Evolutionary conservation across 2,888 invertebrate genomes (phyloP), one percentile per base, ranked within the genome.

Genomic region (Campoplex capitator): DNA sequence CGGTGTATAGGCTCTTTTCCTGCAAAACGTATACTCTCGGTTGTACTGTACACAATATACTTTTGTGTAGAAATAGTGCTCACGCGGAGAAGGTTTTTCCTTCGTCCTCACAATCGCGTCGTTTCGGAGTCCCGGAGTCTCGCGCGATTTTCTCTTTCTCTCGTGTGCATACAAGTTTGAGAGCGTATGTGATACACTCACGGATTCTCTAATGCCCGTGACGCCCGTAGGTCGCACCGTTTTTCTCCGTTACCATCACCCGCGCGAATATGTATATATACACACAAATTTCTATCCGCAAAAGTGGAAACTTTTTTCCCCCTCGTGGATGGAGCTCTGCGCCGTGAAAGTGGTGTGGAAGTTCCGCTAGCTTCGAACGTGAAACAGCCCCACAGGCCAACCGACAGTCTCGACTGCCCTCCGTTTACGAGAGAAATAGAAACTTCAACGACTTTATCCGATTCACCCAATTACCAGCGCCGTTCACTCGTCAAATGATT

Each of bases 191-290:
- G 80, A 77, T 79, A 83, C 77, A 65, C 77, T 86, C 81, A 42
- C 67, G 78, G 35, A 73, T 54, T 54, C 77, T 58, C 78, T 82
- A 83, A 85, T 86, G 78, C 83, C 74, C 88, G 51, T 76, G 80
- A 86, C 85, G 83, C 83, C 85, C 68, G 48, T 42, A 81, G 81
- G 86, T 84, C 87, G 87, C 75, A 83, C 71, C 18, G 71, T 71
- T 75, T 75, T 87, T 84, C 73, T 81, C 82, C 65, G 74, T 74
- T 78, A n/a, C 68, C 68, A 48, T 54, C 73, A 48, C 75, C 67
- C 48, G 54, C 58, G 45, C 23, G 42, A 16, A 23, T 18, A 68
- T 6, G 38, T 48, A 54, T 42, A 56, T 28, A 71, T 54, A 54
- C 23, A 45, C 56, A 65, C 65, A 45, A 62, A 73, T 82, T 62